phyloP scores from a whole-genome alignment of 2,797 vertebrate genomes.

The Periparus ater region DNA sequence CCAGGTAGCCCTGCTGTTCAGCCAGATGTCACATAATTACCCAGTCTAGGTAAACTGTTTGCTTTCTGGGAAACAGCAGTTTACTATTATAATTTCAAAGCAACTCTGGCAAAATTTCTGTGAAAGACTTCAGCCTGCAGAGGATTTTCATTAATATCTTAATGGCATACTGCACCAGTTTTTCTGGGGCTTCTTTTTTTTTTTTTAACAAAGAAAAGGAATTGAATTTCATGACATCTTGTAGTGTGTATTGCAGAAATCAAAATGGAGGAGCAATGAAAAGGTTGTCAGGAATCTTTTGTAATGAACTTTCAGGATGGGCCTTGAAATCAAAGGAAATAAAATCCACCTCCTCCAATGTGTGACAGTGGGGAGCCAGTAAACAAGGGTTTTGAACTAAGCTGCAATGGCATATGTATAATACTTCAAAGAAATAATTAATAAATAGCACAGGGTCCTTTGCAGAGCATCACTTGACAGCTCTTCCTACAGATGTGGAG shows the following conservation, averaged over 20 bases:
- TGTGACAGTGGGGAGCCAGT: neutral
- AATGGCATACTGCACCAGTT: neutral
- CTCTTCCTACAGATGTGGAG: neutral
- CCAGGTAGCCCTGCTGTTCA: conserved; percentile 11
- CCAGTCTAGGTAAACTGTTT: neutral
- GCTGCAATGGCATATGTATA: neutral
- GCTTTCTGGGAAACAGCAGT: neutral
- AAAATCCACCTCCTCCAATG: neutral
- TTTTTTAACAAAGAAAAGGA: neutral
- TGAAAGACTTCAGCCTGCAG: neutral
- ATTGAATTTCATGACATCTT: neutral
- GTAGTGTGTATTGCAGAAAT: neutral
- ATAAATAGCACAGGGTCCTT: neutral
- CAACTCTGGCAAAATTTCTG: neutral
- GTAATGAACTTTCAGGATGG: neutral
- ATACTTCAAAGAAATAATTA: neutral
- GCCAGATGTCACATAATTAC: conserved; percentile 30
- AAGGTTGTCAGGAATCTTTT: neutral
- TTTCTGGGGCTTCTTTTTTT: neutral
- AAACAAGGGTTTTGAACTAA: neutral
- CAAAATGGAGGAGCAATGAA: conserved; percentile 6
- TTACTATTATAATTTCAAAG: neutral
- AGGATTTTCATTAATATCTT: neutral
- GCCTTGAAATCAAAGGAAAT: neutral
- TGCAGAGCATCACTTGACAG: neutral